Conservation (phyloP, 2,888 invertebrate genomes). For the Perdita meconis region DNA sequence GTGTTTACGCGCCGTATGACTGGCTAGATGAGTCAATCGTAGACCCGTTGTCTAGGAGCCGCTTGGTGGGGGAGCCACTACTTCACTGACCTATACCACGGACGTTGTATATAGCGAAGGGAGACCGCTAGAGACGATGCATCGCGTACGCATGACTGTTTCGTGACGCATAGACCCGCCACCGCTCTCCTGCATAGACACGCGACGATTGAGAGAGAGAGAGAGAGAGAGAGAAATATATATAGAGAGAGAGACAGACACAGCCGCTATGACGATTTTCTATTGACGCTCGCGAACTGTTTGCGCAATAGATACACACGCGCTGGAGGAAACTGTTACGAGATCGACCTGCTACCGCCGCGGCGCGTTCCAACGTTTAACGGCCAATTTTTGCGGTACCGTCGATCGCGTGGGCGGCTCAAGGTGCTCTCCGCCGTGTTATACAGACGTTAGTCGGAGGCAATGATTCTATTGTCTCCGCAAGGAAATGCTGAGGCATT, state of each 20-base stretch:
- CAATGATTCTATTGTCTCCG: too few relatives aligned
- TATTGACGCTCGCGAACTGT: constrained; percentile 36
- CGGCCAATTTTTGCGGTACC: too few relatives aligned
- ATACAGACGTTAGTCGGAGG: too few relatives aligned
- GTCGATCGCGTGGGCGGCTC: too few relatives aligned
- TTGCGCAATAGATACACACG: constrained; percentile 26
- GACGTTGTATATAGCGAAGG: constrained; percentile 69
- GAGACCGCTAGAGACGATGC: constrained; percentile 71
- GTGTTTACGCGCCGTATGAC: constrained; percentile 77
- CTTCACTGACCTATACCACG: constrained; percentile 83
- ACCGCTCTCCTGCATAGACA: constrained; percentile 24
- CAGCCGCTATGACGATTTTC: constrained; percentile 44
- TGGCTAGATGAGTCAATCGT: constrained; percentile 83
- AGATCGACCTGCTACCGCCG: background rate
- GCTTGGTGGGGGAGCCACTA: constrained; percentile 73
- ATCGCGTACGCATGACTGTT: constrained; percentile 57
- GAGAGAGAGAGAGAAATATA: constrained; percentile 4
- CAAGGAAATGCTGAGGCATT: too few relatives aligned
- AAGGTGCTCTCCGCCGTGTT: too few relatives aligned
- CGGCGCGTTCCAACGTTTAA: background rate
- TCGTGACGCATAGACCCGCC: constrained; percentile 55
- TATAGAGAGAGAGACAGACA: background rate
- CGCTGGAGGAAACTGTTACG: constrained; percentile 25
- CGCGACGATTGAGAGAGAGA: too few relatives aligned
- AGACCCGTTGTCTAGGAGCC: constrained; percentile 82